These are phyloP conservation scores for Coelogynopora nodosa DNA, from an alignment of 2,888 invertebrate species.

Conservation along the genomic window DNA sequence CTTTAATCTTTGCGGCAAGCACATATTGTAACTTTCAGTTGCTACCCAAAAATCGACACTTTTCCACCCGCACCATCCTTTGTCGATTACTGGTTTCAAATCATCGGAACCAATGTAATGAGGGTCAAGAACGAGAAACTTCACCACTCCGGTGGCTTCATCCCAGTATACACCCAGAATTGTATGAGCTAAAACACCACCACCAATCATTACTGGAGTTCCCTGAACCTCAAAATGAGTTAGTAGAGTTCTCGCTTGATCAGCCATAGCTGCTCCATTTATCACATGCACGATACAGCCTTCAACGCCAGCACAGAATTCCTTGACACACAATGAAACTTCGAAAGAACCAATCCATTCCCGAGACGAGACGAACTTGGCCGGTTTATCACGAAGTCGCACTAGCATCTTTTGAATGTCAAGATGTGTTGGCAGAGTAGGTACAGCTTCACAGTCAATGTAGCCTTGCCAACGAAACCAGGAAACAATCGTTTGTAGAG, in stretches of 20 bases:
- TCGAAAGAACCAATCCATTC: conserved; percentile 99
- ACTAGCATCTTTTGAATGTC: conserved; percentile 90
- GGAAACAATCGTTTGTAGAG: conserved; percentile 88
- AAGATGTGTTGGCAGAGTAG: conserved; percentile 68
- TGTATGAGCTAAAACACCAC: conserved; percentile 93
- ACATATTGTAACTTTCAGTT: conserved; percentile 89
- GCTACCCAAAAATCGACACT: conserved; percentile 87
- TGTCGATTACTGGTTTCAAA: conserved; percentile 65
- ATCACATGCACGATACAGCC: conserved; percentile 77
- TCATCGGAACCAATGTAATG: conserved; percentile 89
- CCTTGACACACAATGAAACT: conserved; percentile 82
- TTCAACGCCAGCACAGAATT: conserved; percentile 57
- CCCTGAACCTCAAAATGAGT: conserved; percentile 88
- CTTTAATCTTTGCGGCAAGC: conserved; percentile 75
- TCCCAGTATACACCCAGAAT: conserved; percentile 80
- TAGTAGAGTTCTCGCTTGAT: conserved; percentile 75
- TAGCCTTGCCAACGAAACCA: conserved; percentile 73
- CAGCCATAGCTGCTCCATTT: conserved; percentile 76
- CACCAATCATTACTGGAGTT: conserved; percentile 97
- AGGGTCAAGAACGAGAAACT: conserved; percentile 93
- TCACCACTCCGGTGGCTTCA: conserved; percentile 72
- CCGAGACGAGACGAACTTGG: conserved; percentile 78
- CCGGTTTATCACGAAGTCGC: conserved; percentile 84
- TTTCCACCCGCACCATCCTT: conserved; percentile 98
- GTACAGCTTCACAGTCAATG: conserved; percentile 67